These are phyloP conservation scores for Lysandra coridon DNA, from an alignment of 2,888 invertebrate species.

Conservation along the genomic window DNA sequence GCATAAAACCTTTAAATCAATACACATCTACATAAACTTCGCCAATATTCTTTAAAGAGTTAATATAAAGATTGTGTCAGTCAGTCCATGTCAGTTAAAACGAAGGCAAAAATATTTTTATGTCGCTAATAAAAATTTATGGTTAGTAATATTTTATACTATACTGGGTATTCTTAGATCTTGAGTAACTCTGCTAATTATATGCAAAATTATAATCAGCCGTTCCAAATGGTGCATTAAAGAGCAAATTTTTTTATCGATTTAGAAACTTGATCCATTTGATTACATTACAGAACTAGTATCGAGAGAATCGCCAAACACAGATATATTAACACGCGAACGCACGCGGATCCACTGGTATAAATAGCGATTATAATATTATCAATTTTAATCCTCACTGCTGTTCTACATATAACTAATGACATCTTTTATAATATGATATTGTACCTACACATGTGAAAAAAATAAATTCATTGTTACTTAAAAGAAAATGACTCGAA, in stretches of 20 bases:
- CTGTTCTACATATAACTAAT: not conserved
- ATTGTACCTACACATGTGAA: too few species aligned
- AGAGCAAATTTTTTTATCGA: slow-evolving; percentile 30
- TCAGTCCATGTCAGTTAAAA: not conserved
- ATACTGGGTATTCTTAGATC: not conserved
- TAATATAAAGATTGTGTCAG: not conserved
- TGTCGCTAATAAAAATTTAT: not conserved
- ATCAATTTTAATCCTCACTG: not conserved
- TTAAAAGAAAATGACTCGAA: too few species aligned
- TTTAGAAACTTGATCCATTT: slow-evolving; percentile 28
- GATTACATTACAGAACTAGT: slow-evolving; percentile 34
- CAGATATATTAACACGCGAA: slow-evolving; percentile 38
- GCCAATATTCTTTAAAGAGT: too few species aligned
- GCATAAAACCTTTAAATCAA: not conserved
- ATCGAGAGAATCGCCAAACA: slow-evolving; percentile 36
- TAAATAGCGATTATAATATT: slow-evolving; percentile 2
- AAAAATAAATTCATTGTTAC: too few species aligned
- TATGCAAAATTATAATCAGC: slow-evolving; percentile 2
- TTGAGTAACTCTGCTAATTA: slow-evolving; percentile 18
- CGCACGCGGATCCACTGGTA: not conserved
- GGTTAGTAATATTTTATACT: not conserved
- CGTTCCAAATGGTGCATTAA: slow-evolving; percentile 7
- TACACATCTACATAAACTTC: not conserved
- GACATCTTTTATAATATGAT: too few species aligned
- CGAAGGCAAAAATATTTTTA: not conserved